These are phyloP conservation scores for Labrus mixtus DNA, from an alignment of 2,113 vertebrate species.

Conservation along the genomic window DNA sequence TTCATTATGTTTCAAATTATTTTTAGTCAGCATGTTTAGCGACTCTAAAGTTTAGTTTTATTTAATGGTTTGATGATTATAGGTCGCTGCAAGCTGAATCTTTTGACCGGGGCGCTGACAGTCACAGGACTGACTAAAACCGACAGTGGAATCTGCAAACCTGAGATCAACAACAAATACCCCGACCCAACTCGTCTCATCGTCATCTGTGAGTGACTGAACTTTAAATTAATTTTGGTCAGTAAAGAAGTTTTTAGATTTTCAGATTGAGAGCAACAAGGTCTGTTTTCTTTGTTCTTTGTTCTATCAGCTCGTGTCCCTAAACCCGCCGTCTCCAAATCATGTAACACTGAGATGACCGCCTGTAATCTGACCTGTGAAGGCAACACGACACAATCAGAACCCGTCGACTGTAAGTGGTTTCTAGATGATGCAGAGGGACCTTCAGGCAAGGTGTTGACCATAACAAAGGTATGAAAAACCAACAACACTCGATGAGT, in stretches of 20 bases:
- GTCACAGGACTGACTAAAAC: neutral
- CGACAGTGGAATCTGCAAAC: conserved; percentile 20
- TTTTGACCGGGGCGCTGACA: neutral
- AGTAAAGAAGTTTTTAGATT: too few relatives aligned
- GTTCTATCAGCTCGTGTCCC: conserved; percentile 12
- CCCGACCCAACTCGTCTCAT: neutral
- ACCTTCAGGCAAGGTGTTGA: fast-evolving
- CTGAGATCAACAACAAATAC: neutral
- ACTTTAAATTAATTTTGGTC: neutral
- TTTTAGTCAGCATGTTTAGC: too few relatives aligned
- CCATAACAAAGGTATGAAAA: neutral
- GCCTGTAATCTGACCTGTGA: conserved; percentile 13
- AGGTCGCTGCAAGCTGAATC: neutral
- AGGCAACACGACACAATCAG: fast-evolving
- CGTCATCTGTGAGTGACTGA: conserved; percentile 24
- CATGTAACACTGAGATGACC: neutral
- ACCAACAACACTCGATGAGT: neutral
- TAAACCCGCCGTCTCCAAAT: neutral
- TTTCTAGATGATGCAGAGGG: fast-evolving
- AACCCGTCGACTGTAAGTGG: neutral
- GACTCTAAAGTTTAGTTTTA: too few relatives aligned
- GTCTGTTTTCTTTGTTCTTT: neutral
- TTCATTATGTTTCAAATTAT: too few relatives aligned
- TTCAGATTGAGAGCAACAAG: too few relatives aligned
- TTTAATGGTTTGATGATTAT: neutral